Evolutionary conservation across 37 sponge, comb jelly and placozoan species (phyloP).

Genomic region (Amphimedon queenslandica): DNA sequence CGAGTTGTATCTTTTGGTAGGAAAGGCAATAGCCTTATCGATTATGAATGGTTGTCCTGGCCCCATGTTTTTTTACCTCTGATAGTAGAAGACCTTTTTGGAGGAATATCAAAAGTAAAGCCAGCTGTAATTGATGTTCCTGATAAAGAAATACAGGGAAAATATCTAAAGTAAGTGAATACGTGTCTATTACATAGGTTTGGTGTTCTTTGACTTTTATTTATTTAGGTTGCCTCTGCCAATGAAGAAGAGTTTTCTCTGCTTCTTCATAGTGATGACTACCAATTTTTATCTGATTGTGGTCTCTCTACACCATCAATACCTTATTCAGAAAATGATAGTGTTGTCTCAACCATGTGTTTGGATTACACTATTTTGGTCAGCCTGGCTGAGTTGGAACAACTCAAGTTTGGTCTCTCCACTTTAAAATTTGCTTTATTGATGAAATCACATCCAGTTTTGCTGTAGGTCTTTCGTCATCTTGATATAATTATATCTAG

Average conservation of each 20-base stretch:
- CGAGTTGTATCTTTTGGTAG: slow-evolving; percentile 7
- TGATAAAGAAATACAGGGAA: slow-evolving; percentile 5
- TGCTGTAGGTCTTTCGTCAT: neutral
- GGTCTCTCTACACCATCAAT: slow-evolving; percentile 15
- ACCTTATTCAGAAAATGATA: slow-evolving; percentile 9
- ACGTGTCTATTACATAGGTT: neutral
- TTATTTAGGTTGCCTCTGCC: neutral
- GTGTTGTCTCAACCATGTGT: slow-evolving; percentile 11
- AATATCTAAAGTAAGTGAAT: slow-evolving; percentile 4
- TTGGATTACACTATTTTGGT: slow-evolving; percentile 16
- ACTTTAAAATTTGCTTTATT: slow-evolving; percentile 4
- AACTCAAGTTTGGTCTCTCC: slow-evolving; percentile 11
- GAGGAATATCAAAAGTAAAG: neutral
- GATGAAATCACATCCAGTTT: neutral
- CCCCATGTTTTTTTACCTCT: slow-evolving; percentile 1
- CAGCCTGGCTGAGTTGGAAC: slow-evolving; percentile 33
- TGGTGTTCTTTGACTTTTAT: neutral
- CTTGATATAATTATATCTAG: neutral
- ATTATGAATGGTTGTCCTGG: slow-evolving; percentile 28
- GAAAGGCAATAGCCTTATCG: slow-evolving; percentile 9
- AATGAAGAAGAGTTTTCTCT: neutral
- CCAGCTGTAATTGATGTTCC: slow-evolving; percentile 12
- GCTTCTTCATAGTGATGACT: slow-evolving; percentile 6
- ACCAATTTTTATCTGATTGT: slow-evolving; percentile 20
- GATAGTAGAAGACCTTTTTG: slow-evolving; percentile 12